These are phyloP conservation scores for Hedychridium roseum DNA, from an alignment of 2,888 invertebrate genomes.

Conservation along the genomic window DNA sequence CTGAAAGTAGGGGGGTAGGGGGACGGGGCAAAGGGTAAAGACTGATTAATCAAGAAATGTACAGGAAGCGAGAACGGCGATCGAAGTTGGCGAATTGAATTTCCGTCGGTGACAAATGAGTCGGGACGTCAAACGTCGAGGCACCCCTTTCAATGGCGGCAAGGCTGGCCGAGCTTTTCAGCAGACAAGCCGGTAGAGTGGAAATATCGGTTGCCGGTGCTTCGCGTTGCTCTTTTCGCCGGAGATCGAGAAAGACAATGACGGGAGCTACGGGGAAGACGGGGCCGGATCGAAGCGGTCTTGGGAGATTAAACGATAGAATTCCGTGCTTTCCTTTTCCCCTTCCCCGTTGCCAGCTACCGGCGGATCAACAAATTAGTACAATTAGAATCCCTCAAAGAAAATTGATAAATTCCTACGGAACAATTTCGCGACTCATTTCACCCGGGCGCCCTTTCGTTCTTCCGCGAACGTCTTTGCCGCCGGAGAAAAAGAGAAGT, in stretches of 20 bases:
- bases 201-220: too few species aligned
- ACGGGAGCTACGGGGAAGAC: slow-evolving; percentile 16
- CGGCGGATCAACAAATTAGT: slow-evolving; percentile 61
- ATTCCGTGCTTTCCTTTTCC: slow-evolving; percentile 42
- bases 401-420: slow-evolving; percentile 64
- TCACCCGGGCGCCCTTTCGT: slow-evolving; percentile 46
- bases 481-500: too few species aligned
- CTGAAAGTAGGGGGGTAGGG: too few species aligned
- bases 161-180: too few species aligned
- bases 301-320: slow-evolving; percentile 60
- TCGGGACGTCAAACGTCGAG: too few species aligned
- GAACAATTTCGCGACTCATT: slow-evolving; percentile 64
- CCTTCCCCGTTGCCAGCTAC: slow-evolving; percentile 30
- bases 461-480: slow-evolving; percentile 14
- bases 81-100: too few species aligned
- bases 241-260: slow-evolving; percentile 16
- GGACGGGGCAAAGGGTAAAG: too few species aligned
- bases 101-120: too few species aligned
- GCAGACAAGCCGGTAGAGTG: too few species aligned
- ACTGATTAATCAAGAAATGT: too few species aligned
- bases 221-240: slow-evolving; percentile 1
- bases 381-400: slow-evolving; percentile 64
- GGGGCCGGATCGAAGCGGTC: slow-evolving; percentile 6
- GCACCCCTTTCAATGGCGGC: too few species aligned
- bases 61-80: too few species aligned